A percentile compares a stretch with the other conserved stretches of the same genome.
Conservation (phyloP, 2,113 vertebrate species). For the Silurus glanis region DNA sequence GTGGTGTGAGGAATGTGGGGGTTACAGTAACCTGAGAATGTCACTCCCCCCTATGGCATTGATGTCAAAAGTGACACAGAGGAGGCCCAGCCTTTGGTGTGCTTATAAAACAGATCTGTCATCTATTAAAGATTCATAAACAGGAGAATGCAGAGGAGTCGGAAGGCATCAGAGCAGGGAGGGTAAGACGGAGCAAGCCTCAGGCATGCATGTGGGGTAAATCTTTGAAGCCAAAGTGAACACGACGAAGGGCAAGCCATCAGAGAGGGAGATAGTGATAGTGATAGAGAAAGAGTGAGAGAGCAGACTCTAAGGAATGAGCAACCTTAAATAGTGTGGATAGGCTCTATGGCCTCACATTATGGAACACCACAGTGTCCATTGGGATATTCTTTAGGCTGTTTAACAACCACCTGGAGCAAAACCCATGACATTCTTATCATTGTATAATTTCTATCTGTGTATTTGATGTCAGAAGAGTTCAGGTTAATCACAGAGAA, state of each 20-base stretch:
- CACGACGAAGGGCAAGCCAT: constrained; percentile 51
- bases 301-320: constrained; percentile 32
- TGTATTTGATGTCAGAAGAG: constrained; percentile 4
- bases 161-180: constrained; percentile 48
- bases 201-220: constrained; percentile 56
- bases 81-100: constrained; percentile 47
- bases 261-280: constrained; percentile 37
- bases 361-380: constrained; percentile 7
- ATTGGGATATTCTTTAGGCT: background rate
- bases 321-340: constrained; percentile 44
- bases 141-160: constrained; percentile 57
- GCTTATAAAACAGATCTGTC: constrained; percentile 61
- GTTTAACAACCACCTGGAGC: constrained; percentile 30
- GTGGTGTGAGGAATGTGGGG: background rate
- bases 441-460: constrained; percentile 18
- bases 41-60: constrained; percentile 53
- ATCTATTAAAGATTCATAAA: constrained; percentile 63
- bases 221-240: constrained; percentile 59
- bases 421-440: constrained; percentile 18
- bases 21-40: constrained; percentile 16
- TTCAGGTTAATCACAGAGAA: background rate
- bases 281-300: constrained; percentile 15
- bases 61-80: constrained; percentile 58
- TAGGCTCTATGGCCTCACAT: constrained; percentile 32
- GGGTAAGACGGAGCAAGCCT: constrained; percentile 40